Evolutionary conservation across 2,797 vertebrate genomes (phyloP).

Genomic region (Crocodylus rhombifer): DNA sequence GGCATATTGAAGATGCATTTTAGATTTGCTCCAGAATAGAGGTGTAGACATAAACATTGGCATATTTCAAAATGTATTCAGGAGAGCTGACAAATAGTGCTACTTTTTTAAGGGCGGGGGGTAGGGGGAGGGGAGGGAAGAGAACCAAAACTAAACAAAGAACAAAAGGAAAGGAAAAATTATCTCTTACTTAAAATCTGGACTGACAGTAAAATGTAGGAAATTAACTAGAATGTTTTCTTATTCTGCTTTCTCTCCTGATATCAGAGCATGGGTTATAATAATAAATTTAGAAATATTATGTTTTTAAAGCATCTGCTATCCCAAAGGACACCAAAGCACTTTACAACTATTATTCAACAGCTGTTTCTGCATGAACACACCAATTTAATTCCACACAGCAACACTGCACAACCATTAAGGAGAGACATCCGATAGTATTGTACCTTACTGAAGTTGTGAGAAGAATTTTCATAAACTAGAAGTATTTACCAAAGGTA

Average conservation of each 20-base stretch:
- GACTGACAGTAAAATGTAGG: neutral
- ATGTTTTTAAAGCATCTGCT: neutral
- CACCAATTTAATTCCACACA: neutral
- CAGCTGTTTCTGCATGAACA: neutral
- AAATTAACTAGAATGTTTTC: slow-evolving; percentile 4
- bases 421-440: neutral
- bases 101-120: neutral
- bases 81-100: neutral
- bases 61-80: neutral
- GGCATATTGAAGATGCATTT: no score
- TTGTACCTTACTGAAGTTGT: neutral
- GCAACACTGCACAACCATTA: neutral
- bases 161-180: neutral
- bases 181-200: slow-evolving; percentile 22
- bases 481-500: neutral
- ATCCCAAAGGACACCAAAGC: neutral
- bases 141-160: no score
- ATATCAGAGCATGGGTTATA: neutral
- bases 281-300: neutral
- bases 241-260: slow-evolving; percentile 14
- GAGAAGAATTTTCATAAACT: neutral
- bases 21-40: no score
- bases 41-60: no score
- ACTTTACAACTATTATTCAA: neutral
- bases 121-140: no score